These are phyloP conservation scores for Odontophorus gujanensis DNA, from an alignment of 2,113 vertebrate species.

Conservation along the genomic window DNA sequence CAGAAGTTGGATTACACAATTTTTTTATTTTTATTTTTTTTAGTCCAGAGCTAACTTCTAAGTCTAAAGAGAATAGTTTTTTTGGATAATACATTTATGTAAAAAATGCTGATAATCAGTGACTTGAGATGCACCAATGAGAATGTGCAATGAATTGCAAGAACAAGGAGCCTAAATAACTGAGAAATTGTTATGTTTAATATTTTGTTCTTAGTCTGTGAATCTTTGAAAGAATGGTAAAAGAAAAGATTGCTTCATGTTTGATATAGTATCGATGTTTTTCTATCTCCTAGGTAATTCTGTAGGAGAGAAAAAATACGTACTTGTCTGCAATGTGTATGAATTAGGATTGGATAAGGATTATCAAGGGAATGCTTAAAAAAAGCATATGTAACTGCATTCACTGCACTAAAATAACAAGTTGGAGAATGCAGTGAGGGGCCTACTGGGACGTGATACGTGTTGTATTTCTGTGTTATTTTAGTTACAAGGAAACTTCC, in stretches of 20 bases:
- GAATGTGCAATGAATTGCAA: neutral
- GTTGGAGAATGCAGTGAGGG: neutral
- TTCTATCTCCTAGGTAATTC: neutral
- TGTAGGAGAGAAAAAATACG: neutral
- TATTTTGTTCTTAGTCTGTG: neutral
- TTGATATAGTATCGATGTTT: neutral
- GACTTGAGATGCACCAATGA: neutral
- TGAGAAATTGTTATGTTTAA: neutral
- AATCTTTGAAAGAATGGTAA: conserved; percentile 12
- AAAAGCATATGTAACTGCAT: neutral
- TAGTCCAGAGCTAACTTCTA: neutral
- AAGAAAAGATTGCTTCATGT: neutral
- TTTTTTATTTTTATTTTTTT: neutral
- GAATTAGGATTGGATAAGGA: neutral
- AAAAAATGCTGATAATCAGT: neutral
- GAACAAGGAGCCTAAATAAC: neutral
- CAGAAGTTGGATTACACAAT: neutral
- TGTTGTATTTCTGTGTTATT: neutral
- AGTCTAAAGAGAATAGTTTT: neutral
- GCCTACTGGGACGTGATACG: neutral
- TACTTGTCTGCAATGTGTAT: neutral
- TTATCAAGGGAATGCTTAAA: neutral
- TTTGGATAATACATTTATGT: neutral
- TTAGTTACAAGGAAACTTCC: neutral
- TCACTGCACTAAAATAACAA: neutral